Evolutionary conservation across 2,797 vertebrate species (phyloP).

Genomic region (Xiphorhynchus erythropygius): DNA sequence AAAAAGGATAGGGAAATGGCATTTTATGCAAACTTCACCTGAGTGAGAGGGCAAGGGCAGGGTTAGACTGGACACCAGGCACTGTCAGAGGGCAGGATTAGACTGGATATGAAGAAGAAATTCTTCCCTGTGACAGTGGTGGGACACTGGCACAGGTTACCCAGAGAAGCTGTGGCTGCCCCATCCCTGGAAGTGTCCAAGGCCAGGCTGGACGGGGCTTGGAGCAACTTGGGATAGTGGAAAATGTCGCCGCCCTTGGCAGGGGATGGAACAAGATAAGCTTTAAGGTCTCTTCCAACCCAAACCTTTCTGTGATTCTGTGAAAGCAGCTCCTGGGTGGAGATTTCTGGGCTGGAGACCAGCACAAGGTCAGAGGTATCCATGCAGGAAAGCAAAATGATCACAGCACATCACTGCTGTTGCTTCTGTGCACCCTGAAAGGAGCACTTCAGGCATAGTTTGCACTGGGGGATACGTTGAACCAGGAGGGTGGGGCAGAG

Average conservation of each 20-base stretch:
- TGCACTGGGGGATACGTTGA: fast-evolving
- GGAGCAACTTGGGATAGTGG: fast-evolving
- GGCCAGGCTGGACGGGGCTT: fast-evolving
- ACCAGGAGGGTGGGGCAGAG: not conserved
- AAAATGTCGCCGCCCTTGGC: not conserved
- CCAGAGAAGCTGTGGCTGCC: not conserved
- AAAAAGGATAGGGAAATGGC: not conserved
- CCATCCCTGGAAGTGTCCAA: not conserved
- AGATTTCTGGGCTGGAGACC: not conserved
- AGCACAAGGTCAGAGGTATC: not conserved
- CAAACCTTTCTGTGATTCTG: not conserved
- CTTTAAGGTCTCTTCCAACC: not conserved
- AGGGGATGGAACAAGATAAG: fast-evolving
- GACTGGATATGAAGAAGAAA: not conserved
- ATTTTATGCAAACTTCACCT: not conserved
- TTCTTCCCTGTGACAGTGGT: fast-evolving
- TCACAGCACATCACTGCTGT: fast-evolving
- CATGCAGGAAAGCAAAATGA: not conserved
- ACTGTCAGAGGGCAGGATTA: not conserved
- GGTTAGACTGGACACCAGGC: not conserved
- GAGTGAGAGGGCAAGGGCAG: not conserved
- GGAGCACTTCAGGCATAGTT: fast-evolving
- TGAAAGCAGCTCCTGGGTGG: not conserved
- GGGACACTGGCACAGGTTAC: not conserved
- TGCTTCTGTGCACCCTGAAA: not conserved